Percentiles rank a stretch among this genome's conserved stretches.
phyloP scores from a whole-genome alignment of 2,797 vertebrate species.

The Sebastes diaconus region DNA sequence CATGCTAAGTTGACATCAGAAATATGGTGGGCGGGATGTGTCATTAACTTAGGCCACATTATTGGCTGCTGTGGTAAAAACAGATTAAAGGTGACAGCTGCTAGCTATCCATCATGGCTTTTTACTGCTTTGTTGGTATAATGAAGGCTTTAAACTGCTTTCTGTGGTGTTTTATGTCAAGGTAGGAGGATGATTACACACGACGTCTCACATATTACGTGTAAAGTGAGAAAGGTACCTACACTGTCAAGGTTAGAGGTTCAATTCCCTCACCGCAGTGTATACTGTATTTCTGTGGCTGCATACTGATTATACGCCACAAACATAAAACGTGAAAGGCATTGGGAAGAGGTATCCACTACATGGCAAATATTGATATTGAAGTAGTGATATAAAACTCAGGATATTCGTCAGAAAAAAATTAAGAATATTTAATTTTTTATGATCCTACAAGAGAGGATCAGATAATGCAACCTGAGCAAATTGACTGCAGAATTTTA shows the following conservation, averaged over 20 bases:
- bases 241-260: conserved; percentile 3
- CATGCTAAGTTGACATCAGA: conserved; percentile 54
- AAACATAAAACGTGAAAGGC: not conserved
- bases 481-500: conserved; percentile 29
- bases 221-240: not conserved
- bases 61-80: conserved; percentile 37
- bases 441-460: not conserved
- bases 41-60: conserved; percentile 35
- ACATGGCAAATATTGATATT: not conserved
- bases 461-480: conserved; percentile 36
- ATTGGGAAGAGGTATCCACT: not conserved
- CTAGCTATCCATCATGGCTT: conserved; percentile 15
- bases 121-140: conserved; percentile 9
- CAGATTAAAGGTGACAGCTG: conserved; percentile 49
- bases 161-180: conserved; percentile 9
- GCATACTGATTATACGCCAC: not conserved
- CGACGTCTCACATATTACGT: not conserved
- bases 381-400: conserved; percentile 6
- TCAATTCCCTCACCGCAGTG: not conserved
- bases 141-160: conserved; percentile 34
- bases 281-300: not conserved
- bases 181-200: not conserved
- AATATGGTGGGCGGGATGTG: conserved; percentile 12
- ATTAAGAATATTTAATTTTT: conserved; percentile 1
- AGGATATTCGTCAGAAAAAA: conserved; percentile 9